Conservation (phyloP, 1,140 invertebrate species). For the Apocrypta bakeri region DNA sequence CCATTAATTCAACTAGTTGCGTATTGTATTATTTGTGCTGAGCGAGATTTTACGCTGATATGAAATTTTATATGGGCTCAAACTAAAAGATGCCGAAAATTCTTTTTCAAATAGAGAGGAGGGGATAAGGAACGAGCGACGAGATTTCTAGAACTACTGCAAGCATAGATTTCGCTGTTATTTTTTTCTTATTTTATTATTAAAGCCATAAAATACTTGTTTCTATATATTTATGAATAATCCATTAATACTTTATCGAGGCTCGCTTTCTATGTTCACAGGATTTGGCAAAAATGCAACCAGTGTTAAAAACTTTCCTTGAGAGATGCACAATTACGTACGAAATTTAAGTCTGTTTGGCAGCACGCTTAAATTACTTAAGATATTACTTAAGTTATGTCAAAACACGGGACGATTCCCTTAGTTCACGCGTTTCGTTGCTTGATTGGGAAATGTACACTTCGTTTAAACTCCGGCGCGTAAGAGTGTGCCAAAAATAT, state of each 20-base stretch:
- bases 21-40: background rate
- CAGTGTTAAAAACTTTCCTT: slow-evolving; percentile 13
- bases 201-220: slow-evolving; percentile 43
- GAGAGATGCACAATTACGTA: background rate
- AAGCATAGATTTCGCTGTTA: background rate
- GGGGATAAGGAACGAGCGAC: background rate
- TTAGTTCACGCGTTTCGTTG: slow-evolving; percentile 7
- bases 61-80: too few relatives aligned
- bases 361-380: background rate
- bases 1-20: background rate
- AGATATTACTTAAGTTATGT: too few relatives aligned
- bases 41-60: background rate
- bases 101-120: background rate
- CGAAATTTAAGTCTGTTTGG: background rate
- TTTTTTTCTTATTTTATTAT: slow-evolving; percentile 37
- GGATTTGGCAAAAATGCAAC: slow-evolving; percentile 16
- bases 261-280: slow-evolving; percentile 33
- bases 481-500: slow-evolving; percentile 9
- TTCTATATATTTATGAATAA: slow-evolving; percentile 24
- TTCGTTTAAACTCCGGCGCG: background rate
- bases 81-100: background rate
- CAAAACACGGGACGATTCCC: background rate
- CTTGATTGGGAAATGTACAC: slow-evolving; percentile 19
- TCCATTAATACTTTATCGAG: slow-evolving; percentile 14
- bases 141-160: background rate